Evolutionary conservation across 2,888 invertebrate species (phyloP), one percentile per base, ranked within the genome.

Genomic region (Dynastes maya): DNA sequence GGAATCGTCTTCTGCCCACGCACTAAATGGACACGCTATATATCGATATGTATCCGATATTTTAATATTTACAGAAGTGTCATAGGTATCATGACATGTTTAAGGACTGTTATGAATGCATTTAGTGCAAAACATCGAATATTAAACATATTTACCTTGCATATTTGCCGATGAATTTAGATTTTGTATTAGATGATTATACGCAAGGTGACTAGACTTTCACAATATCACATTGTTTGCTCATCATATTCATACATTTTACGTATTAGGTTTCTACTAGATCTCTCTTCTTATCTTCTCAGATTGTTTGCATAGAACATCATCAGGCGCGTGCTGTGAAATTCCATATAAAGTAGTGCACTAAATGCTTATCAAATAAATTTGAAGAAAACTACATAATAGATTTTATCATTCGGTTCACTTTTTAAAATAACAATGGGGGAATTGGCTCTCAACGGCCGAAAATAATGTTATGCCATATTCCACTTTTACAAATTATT

Each of bases 241-340:
- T 11, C 1, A 49, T 27, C 67, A 32, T 53, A 70, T 70, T 70
- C 53, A 32, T n/a, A 51, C 70, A 22, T 29, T 70, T 53, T 32
- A 70, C 53, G 70, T n/a, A 70, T n/a, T 70, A 51, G 51, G 32
- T 70, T 70, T 70, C 53, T 70, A 70, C 4, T 32, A 16, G 70
- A n/a, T 32, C 53, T 29, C 53, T 53, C 29, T 51, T 70, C 45
- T 32, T 70, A 32, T 70, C 5, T n/a, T n/a, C 5, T 13, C 53
- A 53, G 45, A 40, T 8, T 29, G 4, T 70, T 22, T 68, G 16
- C 22, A 16, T 64, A 45, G 45, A 22, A 63, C 11, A 32, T 9
- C 11, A 22, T 13, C 45, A 16, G 4, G 5, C 22, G 22, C 40
- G 40, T 67, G 45, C 65, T 22, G 16, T n/a, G 13, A 67, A 45